Base-by-base conservation (phyloP, 2,797 vertebrate genomes). In the Valencia hispanica region DNA sequence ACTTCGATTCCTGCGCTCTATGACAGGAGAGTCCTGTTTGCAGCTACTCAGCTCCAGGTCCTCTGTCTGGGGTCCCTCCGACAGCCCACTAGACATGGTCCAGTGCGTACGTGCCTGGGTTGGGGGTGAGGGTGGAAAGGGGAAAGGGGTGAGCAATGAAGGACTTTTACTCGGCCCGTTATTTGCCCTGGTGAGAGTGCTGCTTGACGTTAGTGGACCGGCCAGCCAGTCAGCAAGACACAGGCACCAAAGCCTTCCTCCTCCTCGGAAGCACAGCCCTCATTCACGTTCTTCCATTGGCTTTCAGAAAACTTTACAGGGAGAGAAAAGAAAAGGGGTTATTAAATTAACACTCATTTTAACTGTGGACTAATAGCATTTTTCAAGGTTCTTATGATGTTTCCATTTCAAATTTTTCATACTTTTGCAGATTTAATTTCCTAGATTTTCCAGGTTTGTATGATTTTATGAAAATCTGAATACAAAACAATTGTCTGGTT, bases 1-100 rank as follows among this genome's bases (percentile, higher is more conserved):
- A 20, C 98, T 97, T 93, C 96, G 97, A 93, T 98, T 99, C 91
- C 97, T 95, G 72, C 97, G 97, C 90, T 99, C 98, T 0, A 96
- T 91, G 70, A 96, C 87, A 0, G 96, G 96, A 17, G 96, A 91
- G 86, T 96, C 96, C 92, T 93, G 96, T 39, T 94, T 93, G 73
- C 92, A 91, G 81, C 91, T 93, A 77, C 88, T 95, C 94, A 95
- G 96, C 91, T 97, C 97, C 83, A 94, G 93, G 78, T 94, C 94
- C 92, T 96, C 96, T 86, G 93, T 94, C 90, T 94, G 95, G 92
- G 92, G 90, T 90, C 94, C 94, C 86, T 96, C 96, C 92, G 95
- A 94, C 92, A 95, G 96, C 91, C 95, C 92, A 87, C 95, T 96
- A 93, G 98, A 97, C 97, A 98, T 98, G 96, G 93, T 98, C 94